These are phyloP conservation scores for Ramazzottius varieornatus DNA, from an alignment of 2,888 invertebrate genomes.

Conservation along the genomic window DNA sequence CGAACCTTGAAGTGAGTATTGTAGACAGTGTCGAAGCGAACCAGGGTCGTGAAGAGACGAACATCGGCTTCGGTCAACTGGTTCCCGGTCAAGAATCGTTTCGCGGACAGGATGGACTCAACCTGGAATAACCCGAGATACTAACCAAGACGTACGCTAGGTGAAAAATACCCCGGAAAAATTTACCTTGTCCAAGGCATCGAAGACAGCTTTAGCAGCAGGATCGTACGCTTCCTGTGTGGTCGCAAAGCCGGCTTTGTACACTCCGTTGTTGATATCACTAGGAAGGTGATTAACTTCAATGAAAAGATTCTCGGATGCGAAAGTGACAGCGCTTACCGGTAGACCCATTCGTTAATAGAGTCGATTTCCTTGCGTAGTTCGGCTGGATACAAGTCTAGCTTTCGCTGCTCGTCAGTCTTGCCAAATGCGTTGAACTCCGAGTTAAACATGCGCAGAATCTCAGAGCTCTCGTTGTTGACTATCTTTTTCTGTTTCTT, in stretches of 20 bases:
- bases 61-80: constrained; percentile 19
- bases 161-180: neutral
- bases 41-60: constrained; percentile 17
- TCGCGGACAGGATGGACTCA: constrained; percentile 15
- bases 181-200: constrained; percentile 16
- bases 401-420: constrained; percentile 14
- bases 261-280: constrained; percentile 20
- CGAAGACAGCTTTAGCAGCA: constrained; percentile 15
- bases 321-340: constrained; percentile 12
- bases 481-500: constrained; percentile 13
- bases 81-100: constrained; percentile 15
- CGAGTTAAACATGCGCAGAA: constrained; percentile 19
- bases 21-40: constrained; percentile 20
- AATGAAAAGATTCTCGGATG: neutral
- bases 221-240: constrained; percentile 17
- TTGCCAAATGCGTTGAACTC: constrained; percentile 19
- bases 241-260: constrained; percentile 17
- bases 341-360: constrained; percentile 17
- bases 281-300: constrained; percentile 10
- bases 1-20: constrained; percentile 18
- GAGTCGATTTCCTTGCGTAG: constrained; percentile 15
- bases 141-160: neutral
- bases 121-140: constrained; percentile 10
- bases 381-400: constrained; percentile 17
- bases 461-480: constrained; percentile 20